phyloP scores from a whole-genome alignment of 2,113 vertebrate genomes.

The Dascyllus trimaculatus region DNA sequence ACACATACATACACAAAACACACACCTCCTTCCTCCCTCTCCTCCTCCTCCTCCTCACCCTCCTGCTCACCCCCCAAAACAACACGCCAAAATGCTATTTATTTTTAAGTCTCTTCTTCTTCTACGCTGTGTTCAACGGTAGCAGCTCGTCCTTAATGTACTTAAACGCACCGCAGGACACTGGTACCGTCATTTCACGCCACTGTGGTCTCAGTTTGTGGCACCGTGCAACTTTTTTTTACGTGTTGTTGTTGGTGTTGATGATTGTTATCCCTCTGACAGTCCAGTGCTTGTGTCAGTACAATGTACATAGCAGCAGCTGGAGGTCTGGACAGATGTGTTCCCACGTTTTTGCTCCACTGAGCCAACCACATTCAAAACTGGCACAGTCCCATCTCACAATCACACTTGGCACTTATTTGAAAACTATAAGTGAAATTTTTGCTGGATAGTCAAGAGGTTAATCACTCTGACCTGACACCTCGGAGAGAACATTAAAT shows the following conservation, averaged over 20 bases:
- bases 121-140: neutral
- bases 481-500: too few relatives aligned
- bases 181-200: conserved; percentile 15
- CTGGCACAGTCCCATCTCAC: neutral
- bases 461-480: conserved; percentile 4
- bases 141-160: neutral
- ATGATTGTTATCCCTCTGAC: neutral
- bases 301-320: neutral
- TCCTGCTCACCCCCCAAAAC: conserved; percentile 54
- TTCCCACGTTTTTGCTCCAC: neutral
- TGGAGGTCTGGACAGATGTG: neutral
- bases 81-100: conserved; percentile 55
- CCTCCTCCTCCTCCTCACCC: conserved; percentile 7
- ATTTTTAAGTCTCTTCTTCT: conserved; percentile 38
- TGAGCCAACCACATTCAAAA: neutral
- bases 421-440: neutral
- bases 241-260: conserved; percentile 49
- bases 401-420: neutral
- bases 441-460: neutral
- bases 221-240: conserved; percentile 1
- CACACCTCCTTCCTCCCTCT: conserved; percentile 19
- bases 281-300: neutral
- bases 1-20: neutral
- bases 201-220: neutral
- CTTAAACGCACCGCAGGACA: neutral